phyloP scores from a whole-genome alignment of 2,888 invertebrate species.

The Lysandra bellargus region DNA sequence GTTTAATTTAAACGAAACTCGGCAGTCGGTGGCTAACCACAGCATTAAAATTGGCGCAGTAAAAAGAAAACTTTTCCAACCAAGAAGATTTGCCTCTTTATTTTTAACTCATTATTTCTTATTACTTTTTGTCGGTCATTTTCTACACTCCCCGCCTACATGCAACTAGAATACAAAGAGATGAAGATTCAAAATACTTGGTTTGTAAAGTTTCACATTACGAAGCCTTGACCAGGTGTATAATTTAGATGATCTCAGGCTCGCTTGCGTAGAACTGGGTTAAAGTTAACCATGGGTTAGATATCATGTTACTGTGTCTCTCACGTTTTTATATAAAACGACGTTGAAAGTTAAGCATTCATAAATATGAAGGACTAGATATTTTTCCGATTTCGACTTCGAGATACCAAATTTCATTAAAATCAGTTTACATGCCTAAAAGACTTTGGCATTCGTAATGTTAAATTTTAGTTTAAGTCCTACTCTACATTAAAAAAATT shows the following conservation, averaged over 20 bases:
- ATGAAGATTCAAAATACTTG: constrained; percentile 1
- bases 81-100: neutral
- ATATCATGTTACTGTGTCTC: neutral
- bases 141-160: neutral
- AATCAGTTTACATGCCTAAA: too few species aligned
- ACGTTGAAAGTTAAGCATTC: neutral
- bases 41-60: constrained; percentile 6
- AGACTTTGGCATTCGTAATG: too few species aligned
- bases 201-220: constrained; percentile 13
- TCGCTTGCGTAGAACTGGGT: neutral
- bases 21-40: neutral
- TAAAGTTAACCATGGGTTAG: neutral
- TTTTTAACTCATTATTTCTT: neutral
- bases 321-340: neutral
- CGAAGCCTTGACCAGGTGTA: constrained; percentile 12
- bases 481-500: too few species aligned
- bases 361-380: neutral
- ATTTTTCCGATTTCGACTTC: neutral
- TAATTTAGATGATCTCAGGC: constrained; percentile 2
- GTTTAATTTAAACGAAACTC: constrained; percentile 1
- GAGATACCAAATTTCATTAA: too few species aligned
- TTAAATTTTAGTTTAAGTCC: too few species aligned
- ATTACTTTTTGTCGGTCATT: neutral
- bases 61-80: neutral
- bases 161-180: constrained; percentile 3